phyloP scores from a whole-genome alignment of 2,888 invertebrate species.

The Anticlea derivata region DNA sequence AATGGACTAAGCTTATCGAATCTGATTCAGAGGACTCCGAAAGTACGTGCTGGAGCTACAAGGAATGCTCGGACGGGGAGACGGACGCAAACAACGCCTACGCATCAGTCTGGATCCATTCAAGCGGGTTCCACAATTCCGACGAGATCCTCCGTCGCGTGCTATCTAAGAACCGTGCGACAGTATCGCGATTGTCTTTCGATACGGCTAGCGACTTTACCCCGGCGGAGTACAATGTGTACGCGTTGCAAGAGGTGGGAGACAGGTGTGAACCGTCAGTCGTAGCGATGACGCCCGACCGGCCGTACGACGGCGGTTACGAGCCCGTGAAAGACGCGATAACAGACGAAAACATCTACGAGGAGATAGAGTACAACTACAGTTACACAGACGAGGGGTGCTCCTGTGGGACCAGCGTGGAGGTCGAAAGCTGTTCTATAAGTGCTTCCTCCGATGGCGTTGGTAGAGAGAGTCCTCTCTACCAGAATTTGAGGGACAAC shows the following conservation, averaged over 20 bases:
- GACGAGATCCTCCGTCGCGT: constrained; percentile 67
- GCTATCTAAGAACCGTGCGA: constrained; percentile 66
- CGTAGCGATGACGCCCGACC: constrained; percentile 72
- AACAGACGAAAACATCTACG: constrained; percentile 78
- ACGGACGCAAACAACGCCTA: constrained; percentile 58
- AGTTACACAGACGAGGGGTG: constrained; percentile 76
- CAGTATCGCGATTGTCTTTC: constrained; percentile 68
- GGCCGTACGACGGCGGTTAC: constrained; percentile 74
- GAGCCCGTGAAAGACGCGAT: constrained; percentile 75
- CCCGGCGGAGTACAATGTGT: constrained; percentile 65
- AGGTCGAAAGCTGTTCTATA: constrained; percentile 74
- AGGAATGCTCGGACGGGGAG: constrained; percentile 66
- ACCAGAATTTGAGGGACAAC: constrained; percentile 75
- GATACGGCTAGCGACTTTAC: constrained; percentile 69
- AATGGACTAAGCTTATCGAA: constrained; percentile 44
- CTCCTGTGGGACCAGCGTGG: constrained; percentile 76
- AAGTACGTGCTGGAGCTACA: constrained; percentile 79
- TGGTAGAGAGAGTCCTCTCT: constrained; percentile 73
- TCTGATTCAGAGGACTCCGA: constrained; percentile 67
- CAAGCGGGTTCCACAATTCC: constrained; percentile 75
- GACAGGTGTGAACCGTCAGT: constrained; percentile 74
- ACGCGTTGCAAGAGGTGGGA: constrained; percentile 75
- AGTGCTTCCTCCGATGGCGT: constrained; percentile 75
- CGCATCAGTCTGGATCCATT: constrained; percentile 74
- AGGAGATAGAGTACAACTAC: constrained; percentile 72